A percentile compares a stretch with the other conserved stretches of the same genome.
Evolutionary conservation across 2,888 invertebrate species (phyloP).

Genomic region (Eupithecia dodoneata): DNA sequence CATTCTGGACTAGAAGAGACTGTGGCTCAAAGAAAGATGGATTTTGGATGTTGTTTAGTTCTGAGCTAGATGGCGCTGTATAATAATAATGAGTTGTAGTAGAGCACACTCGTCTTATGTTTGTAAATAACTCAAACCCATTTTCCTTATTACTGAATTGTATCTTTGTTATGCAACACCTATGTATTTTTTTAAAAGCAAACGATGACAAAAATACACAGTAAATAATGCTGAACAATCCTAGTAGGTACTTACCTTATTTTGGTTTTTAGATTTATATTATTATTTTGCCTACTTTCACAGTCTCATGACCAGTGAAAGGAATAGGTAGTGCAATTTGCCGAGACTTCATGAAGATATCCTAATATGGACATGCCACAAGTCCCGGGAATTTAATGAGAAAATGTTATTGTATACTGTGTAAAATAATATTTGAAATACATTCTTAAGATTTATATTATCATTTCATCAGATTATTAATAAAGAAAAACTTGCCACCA

Average conservation of each 20-base stretch:
- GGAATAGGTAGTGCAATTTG: no score
- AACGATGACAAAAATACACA: not conserved
- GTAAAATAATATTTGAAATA: no score
- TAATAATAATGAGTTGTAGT: not conserved
- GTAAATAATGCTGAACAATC: not conserved
- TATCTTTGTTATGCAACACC: not conserved
- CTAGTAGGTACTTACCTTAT: not conserved
- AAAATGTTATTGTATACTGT: no score
- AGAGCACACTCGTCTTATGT: not conserved
- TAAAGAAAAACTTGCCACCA: no score
- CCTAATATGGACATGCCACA: no score
- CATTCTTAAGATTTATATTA: no score
- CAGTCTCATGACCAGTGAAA: no score
- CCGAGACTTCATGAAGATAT: no score
- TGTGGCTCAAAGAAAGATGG: not conserved
- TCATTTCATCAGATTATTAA: no score
- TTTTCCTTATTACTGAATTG: not conserved
- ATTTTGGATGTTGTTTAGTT: not conserved
- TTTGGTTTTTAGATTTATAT: not conserved
- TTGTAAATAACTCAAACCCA: not conserved
- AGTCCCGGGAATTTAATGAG: no score
- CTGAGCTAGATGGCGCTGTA: not conserved
- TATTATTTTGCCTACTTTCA: no score
- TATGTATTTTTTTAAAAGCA: not conserved
- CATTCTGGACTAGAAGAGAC: not conserved